Base-by-base conservation (phyloP, 2,888 invertebrate species). In the Rhagophthalmus giganteus region DNA sequence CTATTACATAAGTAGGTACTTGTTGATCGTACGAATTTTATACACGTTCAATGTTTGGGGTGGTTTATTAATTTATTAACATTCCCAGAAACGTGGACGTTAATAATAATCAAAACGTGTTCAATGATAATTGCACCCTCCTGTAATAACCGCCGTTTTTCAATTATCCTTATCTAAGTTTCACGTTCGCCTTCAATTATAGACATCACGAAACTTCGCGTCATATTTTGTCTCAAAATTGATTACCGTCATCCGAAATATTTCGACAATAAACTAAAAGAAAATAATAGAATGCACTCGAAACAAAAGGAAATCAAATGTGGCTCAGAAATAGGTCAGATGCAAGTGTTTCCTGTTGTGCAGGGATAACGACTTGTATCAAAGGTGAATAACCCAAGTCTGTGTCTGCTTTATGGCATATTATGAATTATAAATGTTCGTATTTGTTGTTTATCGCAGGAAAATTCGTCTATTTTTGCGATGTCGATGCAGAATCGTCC, bases 331-430 rank as follows among this genome's bases (percentile, higher is more conserved):
- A 62, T 62, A 46, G 62, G 62, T 62, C 62, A 62, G 59, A 59
- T 56, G 57, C 57, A 54, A 52, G 49, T 55, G 59, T 60, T 62
- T 62, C 62, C 62, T 62, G 62, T 59, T 60, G 54, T 55, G 48
- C 35, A 55, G 59, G 62, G 62, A 62, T 62, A 62, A 60, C 59
- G 57, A 57, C 59, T 62, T 57, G 56, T 54, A 59, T 52, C 54
- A 58, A 61, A 62, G 62, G 62, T 62, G 62, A 62, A 62, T 59
- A 60, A 62, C 60, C 62, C 58, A 55, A 51, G 24, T 27, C 45
- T 42, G 26, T 50, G 45, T 32, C 27, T 35, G 24, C 28, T 34
- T 41, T 39, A 40, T 40, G 48, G 53, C 37, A 44, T 55, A 50
- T 58, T 54, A 54, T 55, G 50, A 58, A 32, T 50, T 51, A 51